Evolutionary conservation across 2,797 vertebrate genomes (phyloP), one percentile per base, ranked within the genome.

Genomic region (Leucoraja ocellata): DNA sequence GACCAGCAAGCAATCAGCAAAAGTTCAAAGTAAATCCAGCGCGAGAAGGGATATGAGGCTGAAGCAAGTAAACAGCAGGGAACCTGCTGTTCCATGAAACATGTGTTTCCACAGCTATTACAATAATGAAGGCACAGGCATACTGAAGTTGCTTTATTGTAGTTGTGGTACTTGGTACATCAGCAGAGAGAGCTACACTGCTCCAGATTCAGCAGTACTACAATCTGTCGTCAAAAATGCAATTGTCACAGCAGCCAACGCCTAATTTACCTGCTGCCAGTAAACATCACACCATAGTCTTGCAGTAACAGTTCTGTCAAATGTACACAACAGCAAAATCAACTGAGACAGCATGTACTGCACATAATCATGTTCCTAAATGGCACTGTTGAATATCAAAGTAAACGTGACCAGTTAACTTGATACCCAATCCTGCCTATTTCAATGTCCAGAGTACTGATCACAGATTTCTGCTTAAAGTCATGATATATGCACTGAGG

Each of bases 91-190:
- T 91, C 21, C 36, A 91, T 39, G 65, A 8, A 46, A 18, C 68
- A 46, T 73, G 32, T 9, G 5, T 36, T 90, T 6, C 28, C 1
- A 9, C 46, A 18, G 1, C 4, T 76, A 4, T 46, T 73, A 76
- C 39, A 92, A 76, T 92, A 92, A 92, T 54, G 46, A 13, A 65
- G 32, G 76, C 68, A 76, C 46, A 11, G 6, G 10, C 58, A 28
- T 92, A 54, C 23, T 94, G 94, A 93, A 94, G 94, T 95, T 96
- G 94, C 96, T 98, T 97, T 98, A 98, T 97, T 97, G 96, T 96
- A 96, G 95, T 95, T 96, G 96, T 96, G 97, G 97, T 97, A 97
- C 97, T 96, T 96, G 96, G 96, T 96, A 96, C 95, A 95, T 96
- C 93, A 97, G 95, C 96, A 96, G 95, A 96, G 96, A 96, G 95